Evolutionary conservation across 2,888 invertebrate genomes (phyloP).

Genomic region (Mythimna lalbum): DNA sequence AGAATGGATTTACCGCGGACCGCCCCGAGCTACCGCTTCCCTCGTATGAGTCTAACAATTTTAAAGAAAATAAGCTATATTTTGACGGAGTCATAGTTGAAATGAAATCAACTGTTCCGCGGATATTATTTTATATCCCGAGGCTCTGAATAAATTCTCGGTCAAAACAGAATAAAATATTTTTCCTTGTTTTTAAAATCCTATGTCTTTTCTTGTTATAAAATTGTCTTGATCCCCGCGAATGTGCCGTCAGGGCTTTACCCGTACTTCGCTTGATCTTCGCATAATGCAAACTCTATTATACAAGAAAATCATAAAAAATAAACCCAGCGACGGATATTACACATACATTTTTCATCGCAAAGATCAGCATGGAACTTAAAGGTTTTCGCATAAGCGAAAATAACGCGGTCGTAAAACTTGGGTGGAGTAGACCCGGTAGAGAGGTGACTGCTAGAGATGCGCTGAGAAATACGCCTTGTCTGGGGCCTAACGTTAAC

Average conservation of each 20-base stretch:
- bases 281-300: slow-evolving; percentile 49
- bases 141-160: slow-evolving; percentile 24
- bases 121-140: slow-evolving; percentile 44
- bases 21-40: slow-evolving; percentile 56
- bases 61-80: slow-evolving; percentile 62
- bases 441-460: slow-evolving; percentile 28
- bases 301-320: slow-evolving; percentile 64
- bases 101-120: slow-evolving; percentile 51
- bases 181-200: slow-evolving; percentile 30
- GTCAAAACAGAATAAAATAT: slow-evolving; percentile 14
- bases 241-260: slow-evolving; percentile 24
- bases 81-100: slow-evolving; percentile 46
- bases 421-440: slow-evolving; percentile 24
- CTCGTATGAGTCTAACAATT: slow-evolving; percentile 57
- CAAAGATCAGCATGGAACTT: slow-evolving; percentile 55
- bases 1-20: slow-evolving; percentile 63
- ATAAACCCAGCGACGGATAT: slow-evolving; percentile 54
- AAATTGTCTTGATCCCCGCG: slow-evolving; percentile 22
- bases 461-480: slow-evolving; percentile 51
- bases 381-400: slow-evolving; percentile 61
- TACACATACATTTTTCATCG: slow-evolving; percentile 62
- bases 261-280: slow-evolving; percentile 43
- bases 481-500: slow-evolving; percentile 52
- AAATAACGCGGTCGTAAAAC: slow-evolving; percentile 61
- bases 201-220: slow-evolving; percentile 31